Conservation (phyloP, 2,888 invertebrate genomes). For the Melangyna quadrimaculata region DNA sequence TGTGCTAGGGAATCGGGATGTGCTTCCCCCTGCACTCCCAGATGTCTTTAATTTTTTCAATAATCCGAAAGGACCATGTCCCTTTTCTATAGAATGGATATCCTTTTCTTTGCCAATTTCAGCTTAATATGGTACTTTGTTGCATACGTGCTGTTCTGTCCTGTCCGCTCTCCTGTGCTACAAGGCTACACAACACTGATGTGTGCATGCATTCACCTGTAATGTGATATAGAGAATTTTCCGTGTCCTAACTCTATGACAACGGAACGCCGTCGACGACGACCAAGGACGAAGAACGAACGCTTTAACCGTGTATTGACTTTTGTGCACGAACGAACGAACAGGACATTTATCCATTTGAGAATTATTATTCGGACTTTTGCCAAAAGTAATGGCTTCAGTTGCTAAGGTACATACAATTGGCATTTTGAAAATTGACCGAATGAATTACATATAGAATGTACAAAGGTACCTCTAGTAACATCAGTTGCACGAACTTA, state of each 20-base stretch:
- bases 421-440: conserved; percentile 63
- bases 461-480: too few species aligned
- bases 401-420: conserved; percentile 28
- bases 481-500: not conserved
- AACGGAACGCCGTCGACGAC: not conserved
- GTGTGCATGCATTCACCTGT: conserved; percentile 65
- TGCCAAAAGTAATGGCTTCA: conserved; percentile 49
- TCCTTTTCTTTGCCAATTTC: conserved; percentile 57
- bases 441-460: conserved; percentile 56
- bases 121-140: conserved; percentile 68
- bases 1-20: not conserved
- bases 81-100: conserved; percentile 37
- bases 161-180: not conserved
- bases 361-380: conserved; percentile 62
- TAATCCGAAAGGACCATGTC: conserved; percentile 64
- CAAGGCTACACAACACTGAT: conserved; percentile 29
- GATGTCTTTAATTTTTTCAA: conserved; percentile 62
- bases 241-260: not conserved
- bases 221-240: conserved; percentile 44
- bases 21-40: not conserved
- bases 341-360: conserved; percentile 65
- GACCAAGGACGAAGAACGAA: conserved; percentile 3
- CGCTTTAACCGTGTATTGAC: not conserved
- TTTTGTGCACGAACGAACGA: not conserved
- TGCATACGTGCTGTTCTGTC: conserved; percentile 56